Base-by-base conservation (phyloP, 2,888 invertebrate species). In the Emmelina monodactyla region DNA sequence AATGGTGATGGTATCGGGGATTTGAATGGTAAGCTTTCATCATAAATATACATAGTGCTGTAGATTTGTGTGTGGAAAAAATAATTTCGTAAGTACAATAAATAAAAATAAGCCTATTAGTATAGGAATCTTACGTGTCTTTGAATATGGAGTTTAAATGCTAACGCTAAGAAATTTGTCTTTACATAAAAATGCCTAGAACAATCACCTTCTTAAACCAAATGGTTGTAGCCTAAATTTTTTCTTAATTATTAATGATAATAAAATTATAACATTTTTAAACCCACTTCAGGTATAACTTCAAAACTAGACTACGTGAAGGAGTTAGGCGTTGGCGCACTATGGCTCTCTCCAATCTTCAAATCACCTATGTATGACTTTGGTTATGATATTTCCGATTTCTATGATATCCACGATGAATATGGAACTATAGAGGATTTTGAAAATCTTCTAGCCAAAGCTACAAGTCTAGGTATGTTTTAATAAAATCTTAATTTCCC, bases 311-410 rank as follows among this genome's bases (percentile, higher is more conserved):
- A 83, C 30, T 86, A 91, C 49, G 69, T 92, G 37, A 82, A 82
- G 34, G 85, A 86, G 25, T 55, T 88, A 5, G 87, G 88, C 6
- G 82, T 88, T 11, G 83, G 81, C 0, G 86, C 87, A 2, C 79
- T 90, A 22, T 91, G 91, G 89, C 51, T 92, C 6, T 89, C 88
- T 35, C 91, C 92, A 0, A 86, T 92, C 47, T 81, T 72, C 47
- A 72, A 82, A 42, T 89, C 89, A 0, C 91, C 91, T 0, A 88
- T 89, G 88, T 83, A 83, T 9, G 92, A 92, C 57, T 89, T 88
- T 54, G 92, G 92, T 2, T 92, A 92, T 50, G 92, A 92, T 53
- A 86, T 92, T 38, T 73, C 87, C 1, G 84, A 91, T 58, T 90
- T 86, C 53, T 84, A 75, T 13, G 83, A 76, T 2, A 83, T 92